Evolutionary conservation across 2,797 vertebrate genomes (phyloP).

Genomic region (Neosilurus hyrtlii): DNA sequence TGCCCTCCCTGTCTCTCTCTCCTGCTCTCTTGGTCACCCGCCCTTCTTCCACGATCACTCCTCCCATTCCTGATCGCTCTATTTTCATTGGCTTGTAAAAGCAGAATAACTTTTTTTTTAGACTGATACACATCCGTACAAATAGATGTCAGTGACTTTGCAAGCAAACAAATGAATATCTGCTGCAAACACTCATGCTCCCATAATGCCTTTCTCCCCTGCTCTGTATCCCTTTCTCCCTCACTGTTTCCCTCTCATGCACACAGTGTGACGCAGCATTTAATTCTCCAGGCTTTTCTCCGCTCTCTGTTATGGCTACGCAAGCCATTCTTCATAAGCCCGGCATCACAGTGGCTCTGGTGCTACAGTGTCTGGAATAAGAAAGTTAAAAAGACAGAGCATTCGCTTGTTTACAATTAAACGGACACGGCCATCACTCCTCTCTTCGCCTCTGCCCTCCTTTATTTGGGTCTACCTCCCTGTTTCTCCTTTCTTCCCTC

Average conservation of each 20-base stretch:
- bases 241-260: constrained; percentile 57
- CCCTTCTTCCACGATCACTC: constrained; percentile 52
- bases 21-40: constrained; percentile 32
- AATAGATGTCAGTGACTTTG: constrained; percentile 44
- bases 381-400: constrained; percentile 16
- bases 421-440: constrained; percentile 57
- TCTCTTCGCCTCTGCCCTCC: constrained; percentile 62
- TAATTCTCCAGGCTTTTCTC: constrained; percentile 89
- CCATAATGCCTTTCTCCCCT: constrained; percentile 54
- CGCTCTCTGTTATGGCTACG: constrained; percentile 76
- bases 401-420: constrained; percentile 64
- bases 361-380: constrained; percentile 27
- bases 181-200: constrained; percentile 60
- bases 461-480: constrained; percentile 64
- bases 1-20: constrained; percentile 44
- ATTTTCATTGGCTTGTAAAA: constrained; percentile 82
- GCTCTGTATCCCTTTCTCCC: constrained; percentile 54
- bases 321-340: constrained; percentile 82
- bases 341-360: constrained; percentile 60
- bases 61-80: constrained; percentile 64
- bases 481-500: neutral
- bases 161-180: constrained; percentile 45
- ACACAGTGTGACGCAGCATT: constrained; percentile 96
- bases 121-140: constrained; percentile 55
- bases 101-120: constrained; percentile 71